A percentile compares a stretch with the other conserved stretches of the same genome.
These are phyloP conservation scores for Lepus europaeus DNA, from an alignment of 2,113 vertebrate species.

Conservation along the genomic window DNA sequence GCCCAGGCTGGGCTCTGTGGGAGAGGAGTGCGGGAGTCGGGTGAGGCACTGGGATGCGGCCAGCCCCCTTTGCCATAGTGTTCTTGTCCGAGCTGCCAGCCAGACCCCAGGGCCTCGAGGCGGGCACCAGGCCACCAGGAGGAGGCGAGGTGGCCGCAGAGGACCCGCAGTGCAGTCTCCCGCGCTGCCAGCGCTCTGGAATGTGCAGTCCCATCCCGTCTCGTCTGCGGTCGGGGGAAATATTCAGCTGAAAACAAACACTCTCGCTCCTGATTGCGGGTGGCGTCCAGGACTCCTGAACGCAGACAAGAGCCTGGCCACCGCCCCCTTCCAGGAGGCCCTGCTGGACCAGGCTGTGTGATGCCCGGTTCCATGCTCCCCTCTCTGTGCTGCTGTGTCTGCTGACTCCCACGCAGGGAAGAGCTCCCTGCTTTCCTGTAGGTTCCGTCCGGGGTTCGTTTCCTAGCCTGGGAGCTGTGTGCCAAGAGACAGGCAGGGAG, in stretches of 20 bases:
- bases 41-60: background rate
- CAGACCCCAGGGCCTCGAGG: conserved; percentile 46
- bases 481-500: too few relatives aligned
- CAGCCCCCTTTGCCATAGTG: background rate
- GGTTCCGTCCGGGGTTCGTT: background rate
- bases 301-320: background rate
- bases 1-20: background rate
- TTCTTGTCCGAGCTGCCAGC: background rate
- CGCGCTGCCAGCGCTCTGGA: conserved; percentile 66
- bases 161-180: background rate
- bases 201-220: conserved; percentile 58
- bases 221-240: conserved; percentile 71
- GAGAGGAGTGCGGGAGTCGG: background rate
- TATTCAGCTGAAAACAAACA: conserved; percentile 70
- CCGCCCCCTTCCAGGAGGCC: background rate
- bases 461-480: too few relatives aligned
- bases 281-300: background rate
- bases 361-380: fast-evolving
- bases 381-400: background rate
- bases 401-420: background rate
- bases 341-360: background rate
- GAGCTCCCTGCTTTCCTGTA: background rate
- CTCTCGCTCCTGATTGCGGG: conserved; percentile 55
- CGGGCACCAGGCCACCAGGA: conserved; percentile 52
- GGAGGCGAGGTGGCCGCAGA: background rate